phyloP scores from a whole-genome alignment of 2,888 invertebrate genomes.

The Blera fallax region DNA sequence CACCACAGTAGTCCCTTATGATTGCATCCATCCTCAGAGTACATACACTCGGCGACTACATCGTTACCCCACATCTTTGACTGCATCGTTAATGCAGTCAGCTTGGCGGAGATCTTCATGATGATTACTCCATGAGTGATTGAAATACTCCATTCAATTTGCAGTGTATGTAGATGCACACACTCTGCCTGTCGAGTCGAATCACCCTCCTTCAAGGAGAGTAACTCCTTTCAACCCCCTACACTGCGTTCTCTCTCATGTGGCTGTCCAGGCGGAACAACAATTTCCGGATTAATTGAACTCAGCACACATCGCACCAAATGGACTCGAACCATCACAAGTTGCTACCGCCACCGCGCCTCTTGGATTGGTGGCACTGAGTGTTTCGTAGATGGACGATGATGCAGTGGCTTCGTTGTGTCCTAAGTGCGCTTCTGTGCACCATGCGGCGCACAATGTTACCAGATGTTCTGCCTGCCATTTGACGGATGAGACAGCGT shows the following conservation, averaged over 20 bases:
- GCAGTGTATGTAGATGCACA: conserved; percentile 27
- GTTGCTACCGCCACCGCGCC: background rate
- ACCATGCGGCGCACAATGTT: conserved; percentile 36
- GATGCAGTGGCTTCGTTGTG: conserved; percentile 14
- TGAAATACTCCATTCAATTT: conserved; percentile 68
- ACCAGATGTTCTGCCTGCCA: conserved; percentile 61
- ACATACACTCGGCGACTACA: conserved; percentile 12
- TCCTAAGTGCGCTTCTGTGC: conserved; percentile 49
- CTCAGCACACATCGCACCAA: conserved; percentile 70
- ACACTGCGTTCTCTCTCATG: no score
- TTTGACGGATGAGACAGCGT: conserved; percentile 45
- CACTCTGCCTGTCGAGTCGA: background rate
- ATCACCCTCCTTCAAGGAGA: conserved; percentile 13
- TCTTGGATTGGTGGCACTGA: conserved; percentile 1
- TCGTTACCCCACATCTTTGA: conserved; percentile 54
- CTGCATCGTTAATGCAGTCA: conserved; percentile 67
- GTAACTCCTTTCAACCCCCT: background rate
- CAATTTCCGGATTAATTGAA: conserved; percentile 72
- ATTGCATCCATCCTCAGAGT: conserved; percentile 42
- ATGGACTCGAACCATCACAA: conserved; percentile 63
- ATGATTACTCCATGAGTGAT: conserved; percentile 69
- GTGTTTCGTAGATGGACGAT: conserved; percentile 15
- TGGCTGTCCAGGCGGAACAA: conserved; percentile 51
- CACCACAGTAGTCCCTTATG: background rate
- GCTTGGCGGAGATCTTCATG: conserved; percentile 69